Base-by-base conservation (phyloP, 2,888 invertebrate genomes). In the Drosophila peninsularis region DNA sequence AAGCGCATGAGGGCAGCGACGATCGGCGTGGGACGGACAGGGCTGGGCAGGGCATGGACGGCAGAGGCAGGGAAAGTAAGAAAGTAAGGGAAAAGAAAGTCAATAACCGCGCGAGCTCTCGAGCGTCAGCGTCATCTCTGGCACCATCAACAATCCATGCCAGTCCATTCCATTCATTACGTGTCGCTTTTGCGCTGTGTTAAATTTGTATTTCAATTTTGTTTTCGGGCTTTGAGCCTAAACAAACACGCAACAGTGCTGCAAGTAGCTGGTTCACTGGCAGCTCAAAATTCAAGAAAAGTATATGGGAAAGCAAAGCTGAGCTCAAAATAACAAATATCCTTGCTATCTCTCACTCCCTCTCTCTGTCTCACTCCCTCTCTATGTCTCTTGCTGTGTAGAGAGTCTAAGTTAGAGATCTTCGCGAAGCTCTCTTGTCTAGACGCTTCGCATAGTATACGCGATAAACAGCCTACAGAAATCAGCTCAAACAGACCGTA, bases 401-500 rank as follows among this genome's bases (percentile, higher is more conserved):
- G 3, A 6, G 5, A 30, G 30, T 42, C 9, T 45, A 45, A 61
- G 50, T 50, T 24, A 6, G 24, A 52, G 17, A 17, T 24, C 37
- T 32, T 19, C 13, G 42, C 14, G 3, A 42, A 42, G 7, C 42
- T 21, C 14, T 42, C 21, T 21, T 24, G 24, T 24, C 24, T 30
- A 30, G 11, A 47, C 17, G 30, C 17, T 11, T 10, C 10, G n/a
- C 21, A 42, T 24, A n/a, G 34, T n/a, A 21, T n/a, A 11, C 14
- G 14, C 19, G 34, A 50, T 21, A 50, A 13, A 62, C 53, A 49
- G 53, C 19, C 42, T 44, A 60, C 30, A 53, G 49, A 52, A 53
- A 55, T 62, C 60, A 37, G 42, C 73, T 86, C 80, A 86, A 85
- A 72, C 85, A 86, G 85, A 85, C 78, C 84, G 84, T 84, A 80